Base-by-base conservation (phyloP, 1,140 invertebrate genomes). In the Drosophila arawakana region DNA sequence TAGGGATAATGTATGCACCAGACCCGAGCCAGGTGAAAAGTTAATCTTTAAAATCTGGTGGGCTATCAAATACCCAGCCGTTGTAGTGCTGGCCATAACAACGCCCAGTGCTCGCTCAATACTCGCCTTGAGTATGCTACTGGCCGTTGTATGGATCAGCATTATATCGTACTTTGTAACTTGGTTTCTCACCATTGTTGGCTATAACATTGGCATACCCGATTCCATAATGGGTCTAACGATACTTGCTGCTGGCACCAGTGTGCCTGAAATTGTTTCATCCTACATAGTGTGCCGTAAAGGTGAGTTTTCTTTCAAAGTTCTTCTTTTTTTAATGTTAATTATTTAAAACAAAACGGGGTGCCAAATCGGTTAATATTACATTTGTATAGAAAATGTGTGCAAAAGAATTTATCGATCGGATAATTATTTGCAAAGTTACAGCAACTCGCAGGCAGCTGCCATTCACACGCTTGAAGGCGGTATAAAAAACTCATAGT, bases 181-280 rank as follows among this genome's bases (percentile, higher is more conserved):
- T 1, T 98, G 97, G 97, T 96, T 97, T 93, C 98, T 98, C 35
- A 98, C 97, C 13, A 94, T 97, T 70, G 95, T 98, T 61, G 97
- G 97, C 97, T 94, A 95, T 73, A 95, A 95, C 7, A 60, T 96
- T 2, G 93, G 93, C 49, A 94, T 96, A 69, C 95, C 95, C 2
- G 95, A 96, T 84, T 95, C 95, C 0, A 95, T 97, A 1, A 96
- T 96, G 96, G 96, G 96, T 5, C 93, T 97, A 1, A 96, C 96
- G 2, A 94, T 96, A 34, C 91, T 97, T 1, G 95, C 95, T 4
- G 94, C 95, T 9, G 96, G 96, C 30, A 96, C 95, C 8, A 96
- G 95, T 81, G 94, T 98, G 2, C 97, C 97, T 0, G 97, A 98
- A 93, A 96, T 96, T 13, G 95, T 97, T 0, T 96, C 96, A 1